These are phyloP conservation scores for Chorisops tibialis DNA, from an alignment of 2,888 invertebrate genomes.

Conservation along the genomic window DNA sequence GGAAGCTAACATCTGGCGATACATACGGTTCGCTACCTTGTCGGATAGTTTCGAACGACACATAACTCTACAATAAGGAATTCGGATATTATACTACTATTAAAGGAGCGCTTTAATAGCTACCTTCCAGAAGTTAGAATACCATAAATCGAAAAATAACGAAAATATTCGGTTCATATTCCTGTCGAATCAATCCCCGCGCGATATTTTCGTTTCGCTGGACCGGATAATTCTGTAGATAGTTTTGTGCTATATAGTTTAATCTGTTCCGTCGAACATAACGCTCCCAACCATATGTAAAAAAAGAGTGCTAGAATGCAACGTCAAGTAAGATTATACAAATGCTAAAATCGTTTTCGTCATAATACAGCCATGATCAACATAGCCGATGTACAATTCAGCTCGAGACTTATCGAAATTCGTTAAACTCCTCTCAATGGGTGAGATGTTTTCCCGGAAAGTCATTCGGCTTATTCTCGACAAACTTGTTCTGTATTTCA, in stretches of 20 bases:
- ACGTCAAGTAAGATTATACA: conserved; percentile 71
- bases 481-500: conserved; percentile 46
- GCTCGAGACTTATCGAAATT: conserved; percentile 39
- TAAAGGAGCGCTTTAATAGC: conserved; percentile 32
- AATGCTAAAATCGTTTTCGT: conserved; percentile 84
- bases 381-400: conserved; percentile 45
- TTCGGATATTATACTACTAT: too few species aligned
- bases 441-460: not conserved
- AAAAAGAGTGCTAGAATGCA: conserved; percentile 76
- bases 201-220: conserved; percentile 76
- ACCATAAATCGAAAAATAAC: conserved; percentile 87
- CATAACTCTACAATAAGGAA: conserved; percentile 56
- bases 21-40: conserved; percentile 55
- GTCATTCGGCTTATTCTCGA: conserved; percentile 39
- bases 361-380: conserved; percentile 49
- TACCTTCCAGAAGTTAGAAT: conserved; percentile 76
- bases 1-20: conserved; percentile 50
- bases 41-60: conserved; percentile 59
- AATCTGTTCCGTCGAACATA: conserved; percentile 43
- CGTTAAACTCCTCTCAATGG: not conserved
- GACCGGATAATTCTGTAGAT: conserved; percentile 62
- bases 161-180: conserved; percentile 84
- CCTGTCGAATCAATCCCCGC: conserved; percentile 76
- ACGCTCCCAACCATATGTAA: conserved; percentile 86
- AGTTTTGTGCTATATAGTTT: conserved; percentile 41